Evolutionary conservation across 37 sponge, comb jelly and placozoan species (phyloP), one percentile per base, ranked within the genome.

Genomic region (Petrosia ficiformis): DNA sequence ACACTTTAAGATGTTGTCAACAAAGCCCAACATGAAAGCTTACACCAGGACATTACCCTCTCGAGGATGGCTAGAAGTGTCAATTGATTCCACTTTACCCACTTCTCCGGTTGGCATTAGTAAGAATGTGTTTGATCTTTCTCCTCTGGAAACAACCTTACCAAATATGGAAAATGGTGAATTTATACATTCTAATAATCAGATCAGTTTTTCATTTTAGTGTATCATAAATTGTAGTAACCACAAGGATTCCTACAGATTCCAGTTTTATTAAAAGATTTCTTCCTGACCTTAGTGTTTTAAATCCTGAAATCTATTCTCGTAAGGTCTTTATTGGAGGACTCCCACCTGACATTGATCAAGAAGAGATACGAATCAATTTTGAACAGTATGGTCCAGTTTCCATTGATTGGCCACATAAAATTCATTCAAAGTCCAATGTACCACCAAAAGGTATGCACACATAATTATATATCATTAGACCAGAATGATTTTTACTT

Each of bases 281-380:
- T n/a, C n/a, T n/a, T n/a, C n/a, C n/a, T n/a, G n/a, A n/a, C n/a
- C n/a, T n/a, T n/a, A n/a, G n/a, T n/a, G n/a, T n/a, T n/a, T n/a
- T n/a, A n/a, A n/a, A n/a, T n/a, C n/a, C n/a, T 67, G 90, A 92
- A 43, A 82, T 80, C 19, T 97, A 88, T 80, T 94, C 95, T 39
- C 69, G 92, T 52, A 97, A 97, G 64, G 98, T 97, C 0, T 97
- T 97, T 68, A 80, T 97, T 10, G 98, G 98, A 37, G 98, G 98
- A 34, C 87, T 97, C 24, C 98, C 98, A 22, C 98, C 92, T 14
- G 95, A 97, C 52, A 81, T 91, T 42, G 98, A 94, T 35, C 95
- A 94, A 79, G 90, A 84, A 31, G 89, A 92, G 39, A 92, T 95
- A 22, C 67, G 79, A 32, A 60, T 32, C 19, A 71, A 42, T 37